Evolutionary conservation across 2,888 invertebrate species (phyloP).

Genomic region (Trichogramma evanescens): DNA sequence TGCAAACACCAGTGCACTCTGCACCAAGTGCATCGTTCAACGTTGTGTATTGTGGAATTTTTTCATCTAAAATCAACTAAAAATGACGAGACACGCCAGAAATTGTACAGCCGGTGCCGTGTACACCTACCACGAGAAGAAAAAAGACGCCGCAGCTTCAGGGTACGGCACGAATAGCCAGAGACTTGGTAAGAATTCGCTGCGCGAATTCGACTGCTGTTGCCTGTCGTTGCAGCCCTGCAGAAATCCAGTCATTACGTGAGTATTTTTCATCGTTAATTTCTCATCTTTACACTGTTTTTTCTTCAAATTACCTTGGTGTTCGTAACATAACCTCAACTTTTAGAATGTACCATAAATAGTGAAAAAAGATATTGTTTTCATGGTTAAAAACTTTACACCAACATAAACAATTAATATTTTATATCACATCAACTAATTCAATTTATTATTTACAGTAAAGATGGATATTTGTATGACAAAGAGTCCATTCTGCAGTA

Average conservation of each 20-base stretch:
- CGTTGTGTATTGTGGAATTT: background rate
- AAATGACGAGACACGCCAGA: constrained; percentile 91
- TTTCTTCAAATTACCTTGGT: background rate
- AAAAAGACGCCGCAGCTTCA: constrained; percentile 88
- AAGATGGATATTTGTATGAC: constrained; percentile 91
- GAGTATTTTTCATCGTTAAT: constrained; percentile 36
- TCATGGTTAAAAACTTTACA: background rate
- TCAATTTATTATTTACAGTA: constrained; percentile 43
- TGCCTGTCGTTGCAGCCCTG: constrained; percentile 95
- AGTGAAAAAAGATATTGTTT: background rate
- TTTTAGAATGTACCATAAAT: background rate
- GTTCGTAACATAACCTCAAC: background rate
- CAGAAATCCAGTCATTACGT: constrained; percentile 83
- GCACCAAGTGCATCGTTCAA: too few relatives aligned
- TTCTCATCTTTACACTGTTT: background rate
- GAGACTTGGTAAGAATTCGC: constrained; percentile 88
- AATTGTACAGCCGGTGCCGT: constrained; percentile 98
- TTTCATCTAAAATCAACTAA: constrained; percentile 45
- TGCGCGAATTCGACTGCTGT: constrained; percentile 96
- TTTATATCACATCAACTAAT: constrained; percentile 5
- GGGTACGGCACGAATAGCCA: constrained; percentile 85
- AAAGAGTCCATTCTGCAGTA: constrained; percentile 95
- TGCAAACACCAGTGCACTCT: too few relatives aligned
- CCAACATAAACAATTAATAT: background rate
- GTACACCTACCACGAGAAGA: constrained; percentile 96